Base-by-base conservation (phyloP, 2,113 vertebrate genomes). In the Salminus brasiliensis region DNA sequence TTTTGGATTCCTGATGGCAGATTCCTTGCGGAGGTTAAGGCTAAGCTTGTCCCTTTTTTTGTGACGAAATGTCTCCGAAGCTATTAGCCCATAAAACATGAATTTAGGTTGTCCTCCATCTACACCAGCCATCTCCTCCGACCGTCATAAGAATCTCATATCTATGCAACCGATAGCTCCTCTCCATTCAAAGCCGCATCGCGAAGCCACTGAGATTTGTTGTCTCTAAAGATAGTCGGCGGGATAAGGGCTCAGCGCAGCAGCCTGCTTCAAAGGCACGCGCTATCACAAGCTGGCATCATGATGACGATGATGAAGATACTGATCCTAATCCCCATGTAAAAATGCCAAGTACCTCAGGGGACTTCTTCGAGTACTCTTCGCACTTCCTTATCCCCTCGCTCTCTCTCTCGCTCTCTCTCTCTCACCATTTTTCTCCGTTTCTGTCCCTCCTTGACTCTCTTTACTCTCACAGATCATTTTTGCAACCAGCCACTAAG, bases 251-350 rank as follows among this genome's bases (percentile, higher is more conserved):
- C 90, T 88, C 65, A 10, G 77, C 78, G 88, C 76, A 84, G 78
- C 76, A 88, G 81, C 86, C 81, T 73, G 76, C 78, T 91, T 87
- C 86, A 91, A 93, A 93, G 84, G 62, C 79, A 78, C 55, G 81
- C 67, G 67, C 83, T 88, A 81, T 87, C 86, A 85, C 85, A 86
- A 85, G 47, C 84, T 70, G 41, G 72, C 89, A 87, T 92, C 90
- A 72, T 70, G 81, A 82, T 72, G 71, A 60, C 84, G 90, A 91
- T 91, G 88, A 85, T 41, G 47, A 87, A 79, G 79, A 94, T 93
- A 93, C 82, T 49, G 77, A 88, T 79, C 66, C 88, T 86, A 91
- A 94, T 93, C 90, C 88, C 79, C 91, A 87, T 84, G 90, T 88
- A 85, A 92, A 83, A 79, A 83, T 83, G 89, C 88, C 85, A 74